Evolutionary conservation across 1,140 invertebrate genomes (phyloP), one percentile per base, ranked within the genome.

Genomic region (Lepidurus apus): DNA sequence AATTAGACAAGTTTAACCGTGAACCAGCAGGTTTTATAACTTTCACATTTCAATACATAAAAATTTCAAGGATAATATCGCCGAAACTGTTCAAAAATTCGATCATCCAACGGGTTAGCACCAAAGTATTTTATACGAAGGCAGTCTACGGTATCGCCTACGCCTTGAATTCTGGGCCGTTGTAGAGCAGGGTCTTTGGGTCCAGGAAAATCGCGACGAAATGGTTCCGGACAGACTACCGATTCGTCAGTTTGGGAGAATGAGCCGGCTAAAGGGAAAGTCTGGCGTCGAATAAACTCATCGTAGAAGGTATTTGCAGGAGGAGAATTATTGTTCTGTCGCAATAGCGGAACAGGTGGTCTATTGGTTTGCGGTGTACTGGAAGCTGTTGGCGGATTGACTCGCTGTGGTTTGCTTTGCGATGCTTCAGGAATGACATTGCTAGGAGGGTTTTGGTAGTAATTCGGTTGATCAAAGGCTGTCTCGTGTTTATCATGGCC

Each of bases 1-100:
- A 65, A 17, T 13, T 65, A 65, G 53, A 65, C 53, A 65, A 1
- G 3, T 65, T 65, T 65, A 65, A 65, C 53, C 53, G 53, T 65
- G 53, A 65, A n/a, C 53, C 53, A 65, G 53, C 53, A 65, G 53
- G 53, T 65, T 34, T 65, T 65, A 65, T 65, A 65, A 65, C 53
- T 65, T 65, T 65, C 53, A 65, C 7, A 21, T 65, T 65, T n/a
- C 53, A 65, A 21, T 7, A 65, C 8, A 65, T n/a, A 21, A n/a
- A 65, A 13, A 65, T 65, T 65, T 65, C 53, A 65, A 65, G 53
- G 53, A 17, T 65, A 65, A 65, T 65, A 21, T 65, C 53, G 8
- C 17, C 21, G 17, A n/a, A 65, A 65, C 53, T 65, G 53, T 65
- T 65, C 53, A 21, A 65, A 65, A 65, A 65, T 65, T 65, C 53